Evolutionary conservation across 2,888 invertebrate genomes (phyloP).

Genomic region (Dyspetes luteomarginatus): DNA sequence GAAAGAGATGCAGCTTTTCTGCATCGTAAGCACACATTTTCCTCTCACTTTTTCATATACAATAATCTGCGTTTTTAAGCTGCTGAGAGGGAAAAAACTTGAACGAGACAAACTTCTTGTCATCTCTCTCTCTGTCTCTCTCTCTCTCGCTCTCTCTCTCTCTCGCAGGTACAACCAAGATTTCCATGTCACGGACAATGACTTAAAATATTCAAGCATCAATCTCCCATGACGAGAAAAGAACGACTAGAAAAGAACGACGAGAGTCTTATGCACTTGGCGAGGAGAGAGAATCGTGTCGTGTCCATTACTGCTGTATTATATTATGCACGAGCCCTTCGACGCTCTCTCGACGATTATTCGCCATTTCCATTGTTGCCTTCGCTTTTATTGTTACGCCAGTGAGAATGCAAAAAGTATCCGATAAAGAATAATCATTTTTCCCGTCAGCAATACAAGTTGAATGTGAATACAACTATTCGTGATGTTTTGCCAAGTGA

Average conservation of each 20-base stretch:
- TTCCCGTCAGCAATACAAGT: constrained; percentile 3
- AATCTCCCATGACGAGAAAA: constrained; percentile 66
- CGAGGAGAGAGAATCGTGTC: constrained; percentile 61
- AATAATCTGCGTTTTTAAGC: constrained; percentile 4
- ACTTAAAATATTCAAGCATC: constrained; percentile 66
- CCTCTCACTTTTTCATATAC: neutral
- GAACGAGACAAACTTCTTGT: constrained; percentile 4
- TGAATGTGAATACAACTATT: constrained; percentile 26
- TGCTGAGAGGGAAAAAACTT: neutral
- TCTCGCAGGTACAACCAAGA: constrained; percentile 25
- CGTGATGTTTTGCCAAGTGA: constrained; percentile 16
- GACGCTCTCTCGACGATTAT: constrained; percentile 54
- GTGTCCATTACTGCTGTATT: constrained; percentile 49
- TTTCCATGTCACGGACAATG: constrained; percentile 67
- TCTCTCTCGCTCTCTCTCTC: neutral
- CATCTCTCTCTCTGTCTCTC: neutral
- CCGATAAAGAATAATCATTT: neutral
- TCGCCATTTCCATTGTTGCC: constrained; percentile 61
- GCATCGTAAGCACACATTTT: constrained; percentile 10
- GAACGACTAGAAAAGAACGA: neutral
- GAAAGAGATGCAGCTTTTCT: neutral
- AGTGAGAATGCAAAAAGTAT: constrained; percentile 51
- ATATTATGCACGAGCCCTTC: constrained; percentile 33
- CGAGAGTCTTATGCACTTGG: too few species aligned
- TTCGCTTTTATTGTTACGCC: constrained; percentile 28